phyloP scores from a whole-genome alignment of 2,888 invertebrate genomes.

The Blera fallax region DNA sequence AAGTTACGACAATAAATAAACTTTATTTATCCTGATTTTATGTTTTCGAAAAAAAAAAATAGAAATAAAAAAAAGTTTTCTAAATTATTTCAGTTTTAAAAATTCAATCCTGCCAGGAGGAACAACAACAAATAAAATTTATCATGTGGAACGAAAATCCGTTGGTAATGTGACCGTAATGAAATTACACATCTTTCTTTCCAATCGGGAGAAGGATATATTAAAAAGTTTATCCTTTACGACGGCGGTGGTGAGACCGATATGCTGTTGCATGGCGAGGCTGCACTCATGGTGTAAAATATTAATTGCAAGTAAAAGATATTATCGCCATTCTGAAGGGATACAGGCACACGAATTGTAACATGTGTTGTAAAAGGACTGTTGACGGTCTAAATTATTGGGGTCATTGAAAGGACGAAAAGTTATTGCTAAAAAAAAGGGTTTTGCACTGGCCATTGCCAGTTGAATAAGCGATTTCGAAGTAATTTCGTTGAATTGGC shows the following conservation, averaged over 20 bases:
- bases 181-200: constrained; percentile 33
- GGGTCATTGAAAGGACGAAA: neutral
- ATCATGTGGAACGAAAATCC: neutral
- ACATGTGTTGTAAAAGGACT: neutral
- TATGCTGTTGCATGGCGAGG: neutral
- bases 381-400: neutral
- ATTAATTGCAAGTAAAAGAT: constrained; percentile 23
- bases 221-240: constrained; percentile 50
- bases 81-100: neutral
- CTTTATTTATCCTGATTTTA: neutral
- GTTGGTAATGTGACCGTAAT: constrained; percentile 18
- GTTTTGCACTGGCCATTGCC: neutral
- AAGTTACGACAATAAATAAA: constrained; percentile 34
- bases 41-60: neutral
- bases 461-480: neutral
- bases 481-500: neutral
- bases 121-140: neutral
- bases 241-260: no score
- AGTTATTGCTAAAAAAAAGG: neutral
- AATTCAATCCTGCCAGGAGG: neutral
- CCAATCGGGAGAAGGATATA: constrained; percentile 12
- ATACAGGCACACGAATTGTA: neutral
- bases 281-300: constrained; percentile 26
- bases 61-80: neutral
- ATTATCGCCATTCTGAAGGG: neutral